phyloP scores from a whole-genome alignment of 2,113 vertebrate genomes.

The Microtus ochrogaster region DNA sequence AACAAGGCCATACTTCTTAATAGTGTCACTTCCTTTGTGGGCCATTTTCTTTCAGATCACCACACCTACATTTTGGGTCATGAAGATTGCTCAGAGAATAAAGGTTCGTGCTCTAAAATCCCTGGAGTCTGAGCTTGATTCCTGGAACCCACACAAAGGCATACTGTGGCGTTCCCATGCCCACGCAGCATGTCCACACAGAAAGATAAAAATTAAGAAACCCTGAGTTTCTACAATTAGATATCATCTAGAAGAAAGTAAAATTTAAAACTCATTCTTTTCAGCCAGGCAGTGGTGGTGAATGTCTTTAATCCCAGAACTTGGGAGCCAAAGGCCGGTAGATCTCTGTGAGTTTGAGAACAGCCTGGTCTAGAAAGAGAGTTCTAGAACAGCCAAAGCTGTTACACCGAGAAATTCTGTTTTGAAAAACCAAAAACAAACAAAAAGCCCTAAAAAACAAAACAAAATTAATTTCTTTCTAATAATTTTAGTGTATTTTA shows the following conservation, averaged over 20 bases:
- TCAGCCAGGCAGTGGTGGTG: neutral
- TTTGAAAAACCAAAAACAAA: neutral
- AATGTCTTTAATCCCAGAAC: neutral
- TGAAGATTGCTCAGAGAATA: neutral
- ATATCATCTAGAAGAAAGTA: slow-evolving; percentile 31
- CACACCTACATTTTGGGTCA: neutral
- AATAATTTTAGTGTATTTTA: slow-evolving; percentile 25
- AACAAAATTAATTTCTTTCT: neutral
- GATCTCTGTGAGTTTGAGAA: neutral
- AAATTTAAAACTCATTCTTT: neutral
- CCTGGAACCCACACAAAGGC: neutral
- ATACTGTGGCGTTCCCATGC: neutral
- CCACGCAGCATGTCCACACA: neutral
- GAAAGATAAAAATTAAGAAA: neutral
- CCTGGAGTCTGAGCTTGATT: neutral
- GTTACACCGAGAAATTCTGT: neutral
- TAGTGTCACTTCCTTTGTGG: too few relatives aligned
- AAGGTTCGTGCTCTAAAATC: neutral
- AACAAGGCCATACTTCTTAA: too few relatives aligned
- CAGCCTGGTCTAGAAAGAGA: neutral
- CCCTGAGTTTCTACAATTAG: neutral
- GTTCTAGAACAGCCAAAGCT: neutral
- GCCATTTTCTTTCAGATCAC: too few relatives aligned
- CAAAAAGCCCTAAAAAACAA: neutral
- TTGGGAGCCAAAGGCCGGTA: too few relatives aligned